phyloP scores from a whole-genome alignment of 2,888 invertebrate species.

The Cremastinae sp. region DNA sequence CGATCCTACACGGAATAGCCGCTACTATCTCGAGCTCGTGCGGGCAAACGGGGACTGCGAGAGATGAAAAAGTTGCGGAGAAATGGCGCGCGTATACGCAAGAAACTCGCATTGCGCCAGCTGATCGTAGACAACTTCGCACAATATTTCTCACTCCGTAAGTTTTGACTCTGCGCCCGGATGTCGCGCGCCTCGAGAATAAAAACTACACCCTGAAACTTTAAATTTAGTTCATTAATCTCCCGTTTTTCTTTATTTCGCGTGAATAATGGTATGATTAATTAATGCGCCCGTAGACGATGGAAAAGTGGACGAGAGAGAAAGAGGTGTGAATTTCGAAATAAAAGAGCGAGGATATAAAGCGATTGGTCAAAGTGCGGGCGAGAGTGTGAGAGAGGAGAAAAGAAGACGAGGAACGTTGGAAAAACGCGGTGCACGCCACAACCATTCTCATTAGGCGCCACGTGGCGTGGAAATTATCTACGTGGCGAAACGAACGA shows the following conservation, averaged over 20 bases:
- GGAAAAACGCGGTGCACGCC: conserved; percentile 66
- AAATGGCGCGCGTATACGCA: conserved; percentile 18
- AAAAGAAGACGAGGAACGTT: conserved; percentile 40
- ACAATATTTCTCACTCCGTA: conserved; percentile 46
- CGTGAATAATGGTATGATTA: conserved; percentile 15
- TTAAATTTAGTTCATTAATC: conserved; percentile 11
- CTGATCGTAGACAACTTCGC: conserved; percentile 43
- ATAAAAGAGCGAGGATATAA: conserved; percentile 25
- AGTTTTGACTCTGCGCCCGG: not conserved
- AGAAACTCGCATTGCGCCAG: conserved; percentile 51
- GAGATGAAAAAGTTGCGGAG: conserved; percentile 47
- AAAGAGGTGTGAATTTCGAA: conserved; percentile 44
- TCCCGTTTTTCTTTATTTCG: not conserved
- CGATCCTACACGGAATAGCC: conserved; percentile 25
- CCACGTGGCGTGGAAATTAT: conserved; percentile 76
- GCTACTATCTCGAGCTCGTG: conserved; percentile 26
- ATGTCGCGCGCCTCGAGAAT: not conserved
- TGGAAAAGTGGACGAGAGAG: conserved; percentile 21
- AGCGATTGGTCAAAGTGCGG: conserved; percentile 21
- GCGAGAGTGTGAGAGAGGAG: conserved; percentile 24
- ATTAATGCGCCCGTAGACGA: conserved; percentile 27
- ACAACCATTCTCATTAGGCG: conserved; percentile 72
- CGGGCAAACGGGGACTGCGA: not conserved
- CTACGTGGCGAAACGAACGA: conserved; percentile 64
- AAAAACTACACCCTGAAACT: conserved; percentile 15